Evolutionary conservation across 2,113 vertebrate genomes (phyloP), one percentile per base, ranked within the genome.

Genomic region (Leptocoma aspasia): DNA sequence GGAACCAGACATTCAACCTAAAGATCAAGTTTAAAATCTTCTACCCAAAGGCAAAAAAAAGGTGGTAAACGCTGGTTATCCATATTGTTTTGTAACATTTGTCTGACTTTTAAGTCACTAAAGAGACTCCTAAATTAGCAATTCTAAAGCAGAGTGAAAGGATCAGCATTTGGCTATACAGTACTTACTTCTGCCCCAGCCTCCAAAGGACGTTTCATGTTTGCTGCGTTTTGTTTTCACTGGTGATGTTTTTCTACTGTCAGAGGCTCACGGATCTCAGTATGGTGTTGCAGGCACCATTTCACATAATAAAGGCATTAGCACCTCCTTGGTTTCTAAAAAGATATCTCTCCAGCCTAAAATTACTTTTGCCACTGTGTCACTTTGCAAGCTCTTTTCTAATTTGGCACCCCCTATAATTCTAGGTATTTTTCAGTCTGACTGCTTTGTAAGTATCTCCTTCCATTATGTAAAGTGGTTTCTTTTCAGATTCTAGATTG

Each of bases 401-500:
- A 95, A 97, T 96, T 95, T 94, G 33, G 86, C 95, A 78, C 90
- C 57, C 47, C 39, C 83, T 92, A 87, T 95, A 97, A 96, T 83
- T 73, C 88, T 87, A 81, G 45, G 78, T 87, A 88, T 94, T 96
- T 95, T 95, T 81, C 76, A 92, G 71, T 90, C 87, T 94, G 89
- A 82, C 92, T 91, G 84, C 84, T 95, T 95, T 81, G 89, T 92
- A 93, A 95, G 82, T 88, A 84, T 94, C 94, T 82, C 66, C 64
- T 95, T 93, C 92, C 66, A 96, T 93, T 96, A 96, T 87, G 89
- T 93, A 96, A 97, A 92, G 86, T 91, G 89, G 78, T 95, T 94
- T 97, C 96, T 95, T 96, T 95, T 96, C 80, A 96, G 79, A 90
- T 87, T 96, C 79, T 91, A 83, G 78, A 97, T 94, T 97, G 94